Evolutionary conservation across 2,113 vertebrate genomes (phyloP).

Genomic region (Sinosuthora webbiana): DNA sequence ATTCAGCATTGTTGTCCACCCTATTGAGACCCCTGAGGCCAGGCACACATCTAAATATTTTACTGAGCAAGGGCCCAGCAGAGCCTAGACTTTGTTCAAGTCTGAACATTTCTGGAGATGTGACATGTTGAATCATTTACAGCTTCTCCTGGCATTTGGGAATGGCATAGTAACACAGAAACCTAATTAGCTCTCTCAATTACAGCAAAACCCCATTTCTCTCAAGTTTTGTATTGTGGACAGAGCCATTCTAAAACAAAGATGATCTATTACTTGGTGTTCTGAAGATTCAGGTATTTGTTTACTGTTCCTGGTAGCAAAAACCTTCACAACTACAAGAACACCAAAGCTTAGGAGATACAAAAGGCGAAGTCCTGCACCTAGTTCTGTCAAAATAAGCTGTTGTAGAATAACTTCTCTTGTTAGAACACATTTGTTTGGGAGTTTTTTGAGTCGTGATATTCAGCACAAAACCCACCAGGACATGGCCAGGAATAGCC

Average conservation of each 20-base stretch:
- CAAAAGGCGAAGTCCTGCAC: not conserved
- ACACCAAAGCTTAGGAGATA: not conserved
- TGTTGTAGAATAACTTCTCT: not conserved
- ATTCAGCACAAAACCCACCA: not conserved
- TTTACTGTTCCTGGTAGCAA: not conserved
- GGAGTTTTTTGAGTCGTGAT: not conserved
- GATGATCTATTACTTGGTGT: not conserved
- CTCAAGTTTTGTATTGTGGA: not conserved
- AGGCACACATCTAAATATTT: not conserved
- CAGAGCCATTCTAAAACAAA: not conserved
- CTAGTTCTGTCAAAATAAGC: not conserved
- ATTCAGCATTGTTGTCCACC: not conserved
- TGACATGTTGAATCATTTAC: not conserved
- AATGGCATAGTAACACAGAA: not conserved
- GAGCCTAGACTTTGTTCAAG: not conserved
- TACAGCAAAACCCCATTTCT: not conserved
- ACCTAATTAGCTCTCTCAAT: not conserved
- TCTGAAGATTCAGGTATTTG: not conserved
- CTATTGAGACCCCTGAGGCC: not conserved
- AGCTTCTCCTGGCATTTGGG: not conserved
- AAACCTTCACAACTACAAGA: not conserved
- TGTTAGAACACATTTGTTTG: not conserved
- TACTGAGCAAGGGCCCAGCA: not conserved
- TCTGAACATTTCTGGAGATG: not conserved
- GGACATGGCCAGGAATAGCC: accelerated